Evolutionary conservation across 2,113 vertebrate species (phyloP), one percentile per base, ranked within the genome.

Genomic region (Bubo blakistoni): DNA sequence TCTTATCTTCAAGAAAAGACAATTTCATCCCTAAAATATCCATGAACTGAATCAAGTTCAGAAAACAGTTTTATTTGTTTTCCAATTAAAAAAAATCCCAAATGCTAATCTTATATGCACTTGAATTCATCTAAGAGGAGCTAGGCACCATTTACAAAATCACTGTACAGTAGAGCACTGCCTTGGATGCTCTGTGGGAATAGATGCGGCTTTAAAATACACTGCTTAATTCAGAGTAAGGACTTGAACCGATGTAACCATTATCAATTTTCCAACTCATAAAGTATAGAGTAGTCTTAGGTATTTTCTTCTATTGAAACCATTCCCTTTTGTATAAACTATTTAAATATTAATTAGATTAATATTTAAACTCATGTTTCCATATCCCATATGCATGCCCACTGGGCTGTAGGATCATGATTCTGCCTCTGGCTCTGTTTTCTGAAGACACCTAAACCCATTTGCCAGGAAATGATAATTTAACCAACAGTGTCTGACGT

Each of bases 261-360:
- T 94, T 94, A 94, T 57, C 81, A 90, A 80, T 95, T 95, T 96
- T 95, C 96, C 93, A 94, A 91, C 81, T 90, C 92, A 89, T 86
- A 69, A 84, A 94, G 73, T 81, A 80, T 27, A 74, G 77, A 77
- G 54, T 24, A 85, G 81, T 65, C 78, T 62, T 72, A 93, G 66
- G 47, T 90, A 69, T 46, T 86, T 49, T 85, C 32, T 72, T 63
- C 79, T 78, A 47, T 61, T 52, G 77, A 96, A 89, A 71, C 54
- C 10, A 69, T 86, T 96, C 91, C 82, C 90, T 90, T 95, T 89
- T 92, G 94, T 85, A 84, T 72, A 87, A 92, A 85, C 82, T 93
- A 55, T 77, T 96, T 95, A 95, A 97, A 96, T 97, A 97, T 97
- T 97, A 95, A 96, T 96, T 82, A 90, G 94, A 92, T 58, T 82